Evolutionary conservation across 92 coral and sea anemone species (phyloP).

Genomic region (Paramuricea clavata): DNA sequence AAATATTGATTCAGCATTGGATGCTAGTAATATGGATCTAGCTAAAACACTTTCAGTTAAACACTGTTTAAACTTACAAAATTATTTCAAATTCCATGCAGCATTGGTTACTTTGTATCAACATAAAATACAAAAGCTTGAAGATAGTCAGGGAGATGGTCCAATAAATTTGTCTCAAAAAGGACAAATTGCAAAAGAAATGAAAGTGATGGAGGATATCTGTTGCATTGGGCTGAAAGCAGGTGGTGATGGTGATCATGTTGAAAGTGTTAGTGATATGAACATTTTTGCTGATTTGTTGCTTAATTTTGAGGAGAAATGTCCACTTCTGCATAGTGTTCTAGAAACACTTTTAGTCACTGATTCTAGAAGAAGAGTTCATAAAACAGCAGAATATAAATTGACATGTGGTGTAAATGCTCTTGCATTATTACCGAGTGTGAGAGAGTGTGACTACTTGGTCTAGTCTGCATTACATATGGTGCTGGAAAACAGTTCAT

Average conservation of each 20-base stretch:
- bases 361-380: neutral
- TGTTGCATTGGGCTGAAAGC: neutral
- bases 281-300: neutral
- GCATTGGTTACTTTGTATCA: conserved; percentile 31
- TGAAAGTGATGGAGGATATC: neutral
- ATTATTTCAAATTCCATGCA: neutral
- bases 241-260: neutral
- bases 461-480: neutral
- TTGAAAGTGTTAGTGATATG: neutral
- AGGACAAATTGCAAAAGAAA: neutral
- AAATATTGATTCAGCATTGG: neutral
- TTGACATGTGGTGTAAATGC: conserved; percentile 10
- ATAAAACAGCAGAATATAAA: conserved; percentile 9
- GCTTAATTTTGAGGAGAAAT: neutral
- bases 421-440: neutral
- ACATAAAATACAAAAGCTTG: neutral
- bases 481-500: conserved; percentile 13
- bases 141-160: neutral
- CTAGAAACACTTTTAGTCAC: conserved; percentile 9
- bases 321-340: conserved; percentile 29
- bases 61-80: neutral
- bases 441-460: neutral
- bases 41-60: neutral
- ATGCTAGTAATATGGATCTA: neutral
- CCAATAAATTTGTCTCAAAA: neutral